A percentile compares a stretch with the other conserved stretches of the same genome.
These are phyloP conservation scores for Buceros bicornis DNA, from an alignment of 2,797 vertebrate species.

Conservation along the genomic window DNA sequence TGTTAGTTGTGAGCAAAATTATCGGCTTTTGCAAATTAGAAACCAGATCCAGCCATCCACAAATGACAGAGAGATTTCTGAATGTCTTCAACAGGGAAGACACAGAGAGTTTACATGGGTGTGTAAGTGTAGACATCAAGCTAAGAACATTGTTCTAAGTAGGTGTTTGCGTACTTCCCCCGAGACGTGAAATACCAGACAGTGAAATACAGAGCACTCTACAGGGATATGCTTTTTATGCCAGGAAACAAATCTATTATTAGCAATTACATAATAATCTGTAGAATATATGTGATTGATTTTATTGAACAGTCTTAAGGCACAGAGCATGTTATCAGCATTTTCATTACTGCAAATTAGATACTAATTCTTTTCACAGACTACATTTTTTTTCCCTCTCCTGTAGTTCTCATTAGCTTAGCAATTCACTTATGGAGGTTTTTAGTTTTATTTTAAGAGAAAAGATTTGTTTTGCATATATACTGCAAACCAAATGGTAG, in stretches of 20 bases:
- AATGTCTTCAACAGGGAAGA: background rate
- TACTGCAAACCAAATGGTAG: background rate
- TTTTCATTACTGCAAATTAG: background rate
- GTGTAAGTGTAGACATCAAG: background rate
- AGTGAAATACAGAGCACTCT: background rate
- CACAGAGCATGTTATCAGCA: background rate
- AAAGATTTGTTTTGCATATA: background rate
- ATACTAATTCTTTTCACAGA: background rate
- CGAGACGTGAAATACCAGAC: background rate
- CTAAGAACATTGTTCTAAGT: background rate
- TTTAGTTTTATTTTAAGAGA: background rate
- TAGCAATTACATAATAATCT: background rate
- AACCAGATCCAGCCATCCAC: constrained; percentile 37
- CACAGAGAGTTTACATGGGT: background rate
- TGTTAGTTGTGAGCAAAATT: constrained; percentile 38
- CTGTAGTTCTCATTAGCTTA: background rate
- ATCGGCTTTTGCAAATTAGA: constrained; percentile 30
- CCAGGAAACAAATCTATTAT: background rate
- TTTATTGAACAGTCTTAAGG: background rate
- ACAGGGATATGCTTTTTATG: background rate
- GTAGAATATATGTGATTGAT: background rate
- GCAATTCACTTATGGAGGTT: background rate
- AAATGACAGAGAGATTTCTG: constrained; percentile 33
- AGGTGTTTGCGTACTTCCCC: background rate
- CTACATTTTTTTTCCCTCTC: background rate